Evolutionary conservation across 1,140 invertebrate genomes (phyloP), one percentile per base, ranked within the genome.

Genomic region (Papilio polyxenes): DNA sequence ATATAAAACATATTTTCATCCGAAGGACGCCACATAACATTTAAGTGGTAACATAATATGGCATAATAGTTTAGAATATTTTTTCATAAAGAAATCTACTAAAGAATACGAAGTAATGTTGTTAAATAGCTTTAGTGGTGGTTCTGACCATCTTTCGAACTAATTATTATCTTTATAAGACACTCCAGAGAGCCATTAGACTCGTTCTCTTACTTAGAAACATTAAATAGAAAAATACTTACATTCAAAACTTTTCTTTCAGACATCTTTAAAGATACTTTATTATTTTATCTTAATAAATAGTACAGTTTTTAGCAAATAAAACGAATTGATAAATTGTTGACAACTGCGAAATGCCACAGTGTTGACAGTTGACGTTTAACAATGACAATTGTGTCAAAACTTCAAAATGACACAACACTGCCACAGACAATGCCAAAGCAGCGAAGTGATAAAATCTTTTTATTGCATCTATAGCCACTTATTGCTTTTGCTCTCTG

Each of bases 221-320:
- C 75, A 59, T 65, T 62, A 40, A 51, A 51, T 48, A 20, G 56
- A 4, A 37, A 10, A 83, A 53, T 92, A 97, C 97, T 97, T 96
- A 98, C 97, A 88, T 98, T 98, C 93, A 98, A 96, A 82, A 98
- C 98, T 97, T 98, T 98, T 93, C 98, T 95, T 95, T 98, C 98
- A 75, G 98, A 98, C 98, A 98, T 98, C 92, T 94, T 96, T 62
- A 65, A 40, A 44, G 8, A 17, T 82, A n/a, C 23, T 53, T 75
- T 37, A 13, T 74, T 80, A 69, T 53, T 79, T 79, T 79, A 79
- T 23, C 37, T 15, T 31, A 37, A 20, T 59, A 65, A 65, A 59
- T n/a, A 80, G n/a, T 8, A 20, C 13, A 31, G 13, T 37, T 9
- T 53, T 53, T 53, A 5, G 51, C 51, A 65, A 65, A 65, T 31